These are phyloP conservation scores for Hyposoter didymator DNA, from an alignment of 2,888 invertebrate species.

Conservation along the genomic window DNA sequence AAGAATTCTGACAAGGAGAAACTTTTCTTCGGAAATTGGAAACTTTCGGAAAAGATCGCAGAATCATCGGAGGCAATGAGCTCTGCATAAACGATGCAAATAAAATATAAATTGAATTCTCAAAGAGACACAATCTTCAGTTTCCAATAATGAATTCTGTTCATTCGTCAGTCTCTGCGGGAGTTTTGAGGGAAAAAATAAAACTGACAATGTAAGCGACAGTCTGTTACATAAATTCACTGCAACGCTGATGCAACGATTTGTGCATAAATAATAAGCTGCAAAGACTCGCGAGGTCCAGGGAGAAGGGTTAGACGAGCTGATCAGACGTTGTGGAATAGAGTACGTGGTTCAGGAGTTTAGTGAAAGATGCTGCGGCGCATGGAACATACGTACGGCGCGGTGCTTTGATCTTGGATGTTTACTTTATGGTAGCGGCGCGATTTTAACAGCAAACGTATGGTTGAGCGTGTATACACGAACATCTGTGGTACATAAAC, in stretches of 20 bases:
- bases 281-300: conserved; percentile 4
- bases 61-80: too few species aligned
- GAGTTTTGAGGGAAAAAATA: background rate
- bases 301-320: conserved; percentile 4
- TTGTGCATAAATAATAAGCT: conserved; percentile 41
- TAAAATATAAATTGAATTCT: background rate
- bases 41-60: background rate
- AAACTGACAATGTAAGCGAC: background rate
- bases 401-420: conserved; percentile 77
- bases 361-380: conserved; percentile 47
- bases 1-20: background rate
- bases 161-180: background rate
- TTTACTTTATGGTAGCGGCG: conserved; percentile 77
- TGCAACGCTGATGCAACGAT: background rate
- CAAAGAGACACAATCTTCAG: background rate
- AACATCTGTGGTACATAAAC: conserved; percentile 13
- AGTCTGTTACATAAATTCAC: background rate
- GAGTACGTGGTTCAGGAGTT: conserved; percentile 53
- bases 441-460: conserved; percentile 74
- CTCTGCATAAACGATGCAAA: too few species aligned
- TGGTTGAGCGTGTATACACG: background rate
- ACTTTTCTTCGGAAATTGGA: background rate
- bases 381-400: conserved; percentile 43
- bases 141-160: background rate
- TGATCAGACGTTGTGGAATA: conserved; percentile 20